phyloP scores from a whole-genome alignment of 2,797 vertebrate genomes.

The Sebastes oblongus region DNA sequence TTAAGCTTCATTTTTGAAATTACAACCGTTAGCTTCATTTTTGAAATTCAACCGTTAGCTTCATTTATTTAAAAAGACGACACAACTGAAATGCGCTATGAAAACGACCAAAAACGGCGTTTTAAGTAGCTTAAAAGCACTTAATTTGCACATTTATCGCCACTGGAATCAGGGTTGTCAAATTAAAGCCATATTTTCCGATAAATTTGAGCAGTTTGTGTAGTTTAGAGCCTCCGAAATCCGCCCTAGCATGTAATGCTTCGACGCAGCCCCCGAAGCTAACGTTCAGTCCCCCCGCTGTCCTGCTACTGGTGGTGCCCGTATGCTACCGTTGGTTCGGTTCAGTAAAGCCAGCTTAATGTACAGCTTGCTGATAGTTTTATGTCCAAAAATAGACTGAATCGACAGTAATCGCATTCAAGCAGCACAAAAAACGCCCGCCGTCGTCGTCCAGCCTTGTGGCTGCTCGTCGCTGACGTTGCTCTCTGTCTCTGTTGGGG shows the following conservation, averaged over 20 bases:
- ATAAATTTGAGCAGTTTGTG: not conserved
- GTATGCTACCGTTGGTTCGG: not conserved
- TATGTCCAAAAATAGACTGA: constrained; percentile 78
- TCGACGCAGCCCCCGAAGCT: constrained; percentile 32
- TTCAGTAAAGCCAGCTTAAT: constrained; percentile 30
- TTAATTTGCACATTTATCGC: rapidly evolving
- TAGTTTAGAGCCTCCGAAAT: constrained; percentile 9
- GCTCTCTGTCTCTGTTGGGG: constrained; percentile 58
- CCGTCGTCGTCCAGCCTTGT: constrained; percentile 39
- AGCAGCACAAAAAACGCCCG: constrained; percentile 66
- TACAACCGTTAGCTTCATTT: too few relatives aligned
- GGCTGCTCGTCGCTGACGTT: constrained; percentile 64
- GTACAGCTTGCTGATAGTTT: constrained; percentile 52
- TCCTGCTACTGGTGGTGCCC: not conserved
- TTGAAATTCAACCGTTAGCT: too few relatives aligned
- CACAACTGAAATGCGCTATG: not conserved
- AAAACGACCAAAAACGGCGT: not conserved
- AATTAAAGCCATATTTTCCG: rapidly evolving
- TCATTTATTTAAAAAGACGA: not conserved
- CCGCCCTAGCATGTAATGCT: constrained; percentile 45
- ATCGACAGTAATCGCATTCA: constrained; percentile 69
- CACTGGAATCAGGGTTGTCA: not conserved
- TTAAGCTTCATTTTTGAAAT: too few relatives aligned
- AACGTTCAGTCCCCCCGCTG: not conserved
- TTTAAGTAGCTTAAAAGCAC: rapidly evolving